phyloP scores from a whole-genome alignment of 2,888 invertebrate species.

The Nebria salina region DNA sequence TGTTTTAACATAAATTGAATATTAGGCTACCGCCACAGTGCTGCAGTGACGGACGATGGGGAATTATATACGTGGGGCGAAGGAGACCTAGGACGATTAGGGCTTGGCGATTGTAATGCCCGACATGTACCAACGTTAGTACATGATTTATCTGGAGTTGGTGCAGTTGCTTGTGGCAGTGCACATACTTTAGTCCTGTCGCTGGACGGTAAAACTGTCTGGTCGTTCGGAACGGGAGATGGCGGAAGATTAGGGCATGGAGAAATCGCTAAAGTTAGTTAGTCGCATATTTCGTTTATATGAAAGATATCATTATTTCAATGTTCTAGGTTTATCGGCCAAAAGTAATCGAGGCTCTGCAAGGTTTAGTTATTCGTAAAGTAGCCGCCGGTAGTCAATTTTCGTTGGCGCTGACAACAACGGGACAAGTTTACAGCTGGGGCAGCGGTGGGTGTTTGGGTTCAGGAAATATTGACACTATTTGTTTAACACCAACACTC shows the following conservation, averaged over 20 bases:
- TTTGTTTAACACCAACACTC: constrained; percentile 65
- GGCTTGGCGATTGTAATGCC: constrained; percentile 70
- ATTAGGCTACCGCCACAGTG: constrained; percentile 60
- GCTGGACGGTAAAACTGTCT: constrained; percentile 66
- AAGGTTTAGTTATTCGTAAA: constrained; percentile 67
- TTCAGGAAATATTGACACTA: constrained; percentile 67
- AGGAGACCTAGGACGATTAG: constrained; percentile 67
- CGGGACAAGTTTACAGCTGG: constrained; percentile 70
- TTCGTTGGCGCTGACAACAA: constrained; percentile 65
- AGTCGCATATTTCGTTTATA: no score
- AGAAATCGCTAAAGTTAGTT: constrained; percentile 34
- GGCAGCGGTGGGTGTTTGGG: constrained; percentile 71
- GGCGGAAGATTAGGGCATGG: constrained; percentile 64
- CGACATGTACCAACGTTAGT: constrained; percentile 69
- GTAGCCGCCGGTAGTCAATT: constrained; percentile 68
- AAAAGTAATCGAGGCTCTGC: constrained; percentile 68
- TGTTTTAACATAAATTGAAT: neutral
- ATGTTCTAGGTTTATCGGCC: constrained; percentile 64
- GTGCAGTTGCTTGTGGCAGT: constrained; percentile 67
- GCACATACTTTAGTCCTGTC: constrained; percentile 67
- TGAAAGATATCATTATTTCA: no score
- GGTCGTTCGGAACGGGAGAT: constrained; percentile 69
- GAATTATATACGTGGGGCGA: constrained; percentile 69
- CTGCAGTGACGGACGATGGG: constrained; percentile 67
- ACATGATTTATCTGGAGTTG: constrained; percentile 67